Percentiles rank a stretch among this genome's conserved stretches.
phyloP scores from a whole-genome alignment of 1,140 invertebrate species.

The Bombus superbus region DNA sequence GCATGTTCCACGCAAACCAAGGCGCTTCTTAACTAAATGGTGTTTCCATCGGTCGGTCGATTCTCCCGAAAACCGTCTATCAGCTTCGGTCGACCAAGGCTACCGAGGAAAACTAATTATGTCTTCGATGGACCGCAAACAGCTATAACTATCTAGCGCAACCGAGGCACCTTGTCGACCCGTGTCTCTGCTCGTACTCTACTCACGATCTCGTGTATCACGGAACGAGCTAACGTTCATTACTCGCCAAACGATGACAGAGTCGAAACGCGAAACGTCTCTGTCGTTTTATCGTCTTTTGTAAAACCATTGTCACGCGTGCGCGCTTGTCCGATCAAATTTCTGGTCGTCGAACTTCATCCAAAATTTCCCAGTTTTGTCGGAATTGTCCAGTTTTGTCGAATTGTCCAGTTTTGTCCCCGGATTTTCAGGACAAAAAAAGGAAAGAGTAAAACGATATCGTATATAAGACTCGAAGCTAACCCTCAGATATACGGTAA shows the following conservation, averaged over 20 bases:
- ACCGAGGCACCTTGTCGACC: constrained; percentile 48
- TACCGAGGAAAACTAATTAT: constrained; percentile 74
- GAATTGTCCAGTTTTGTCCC: too few relatives aligned
- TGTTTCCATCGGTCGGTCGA: constrained; percentile 50
- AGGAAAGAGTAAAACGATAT: too few relatives aligned
- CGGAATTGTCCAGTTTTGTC: too few relatives aligned
- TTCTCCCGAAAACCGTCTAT: constrained; percentile 64
- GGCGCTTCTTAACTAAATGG: constrained; percentile 52
- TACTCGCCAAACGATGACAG: neutral
- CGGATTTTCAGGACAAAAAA: too few relatives aligned
- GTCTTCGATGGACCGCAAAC: constrained; percentile 72
- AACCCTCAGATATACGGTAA: too few relatives aligned
- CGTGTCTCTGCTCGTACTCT: constrained; percentile 42
- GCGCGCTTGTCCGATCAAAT: neutral
- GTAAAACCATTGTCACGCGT: neutral
- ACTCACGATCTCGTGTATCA: constrained; percentile 32
- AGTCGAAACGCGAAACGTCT: neutral
- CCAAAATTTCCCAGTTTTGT: too few relatives aligned
- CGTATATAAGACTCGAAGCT: too few relatives aligned
- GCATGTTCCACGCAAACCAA: constrained; percentile 19
- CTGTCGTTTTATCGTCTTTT: neutral
- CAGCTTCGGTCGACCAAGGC: constrained; percentile 57
- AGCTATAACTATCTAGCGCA: constrained; percentile 67
- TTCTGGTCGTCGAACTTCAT: neutral
- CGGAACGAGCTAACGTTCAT: constrained; percentile 30